Evolutionary conservation across 2,888 invertebrate genomes (phyloP).

Genomic region (Dendrolimus pini): DNA sequence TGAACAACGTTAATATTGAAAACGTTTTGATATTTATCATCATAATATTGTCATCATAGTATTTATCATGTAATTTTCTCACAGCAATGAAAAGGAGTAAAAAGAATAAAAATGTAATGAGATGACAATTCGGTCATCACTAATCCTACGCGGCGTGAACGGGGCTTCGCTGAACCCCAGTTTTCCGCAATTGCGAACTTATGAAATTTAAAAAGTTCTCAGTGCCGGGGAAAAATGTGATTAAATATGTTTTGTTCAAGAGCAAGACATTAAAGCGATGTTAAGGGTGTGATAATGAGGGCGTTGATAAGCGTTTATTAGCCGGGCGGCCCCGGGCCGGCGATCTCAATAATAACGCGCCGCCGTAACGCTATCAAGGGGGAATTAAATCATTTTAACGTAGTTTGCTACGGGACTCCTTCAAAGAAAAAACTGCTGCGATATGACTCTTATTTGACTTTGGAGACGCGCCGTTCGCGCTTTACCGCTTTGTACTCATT

Average conservation of each 20-base stretch:
- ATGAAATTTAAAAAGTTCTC: slow-evolving; percentile 71
- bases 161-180: slow-evolving; percentile 16
- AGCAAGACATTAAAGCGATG: slow-evolving; percentile 77
- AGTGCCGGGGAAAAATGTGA: slow-evolving; percentile 65
- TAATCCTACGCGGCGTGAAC: slow-evolving; percentile 11
- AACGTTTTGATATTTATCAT: too few species aligned
- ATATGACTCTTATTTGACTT: slow-evolving; percentile 51
- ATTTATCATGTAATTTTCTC: slow-evolving; percentile 1
- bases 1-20: too few species aligned
- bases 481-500: slow-evolving; percentile 19
- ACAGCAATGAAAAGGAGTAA: slow-evolving; percentile 8
- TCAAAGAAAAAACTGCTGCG: slow-evolving; percentile 52
- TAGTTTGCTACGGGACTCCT: slow-evolving; percentile 56
- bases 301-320: slow-evolving; percentile 77
- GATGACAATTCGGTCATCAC: slow-evolving; percentile 20
- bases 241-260: slow-evolving; percentile 78
- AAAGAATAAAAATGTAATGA: slow-evolving; percentile 13
- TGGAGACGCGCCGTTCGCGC: slow-evolving; percentile 45
- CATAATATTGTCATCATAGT: too few species aligned
- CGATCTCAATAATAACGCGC: slow-evolving; percentile 55
- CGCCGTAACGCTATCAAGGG: slow-evolving; percentile 63
- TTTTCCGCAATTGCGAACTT: slow-evolving; percentile 36
- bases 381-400: slow-evolving; percentile 75
- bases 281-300: slow-evolving; percentile 78
- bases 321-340: slow-evolving; percentile 51